These are phyloP conservation scores for Cyanistes caeruleus DNA, from an alignment of 2,113 vertebrate species.

Conservation along the genomic window DNA sequence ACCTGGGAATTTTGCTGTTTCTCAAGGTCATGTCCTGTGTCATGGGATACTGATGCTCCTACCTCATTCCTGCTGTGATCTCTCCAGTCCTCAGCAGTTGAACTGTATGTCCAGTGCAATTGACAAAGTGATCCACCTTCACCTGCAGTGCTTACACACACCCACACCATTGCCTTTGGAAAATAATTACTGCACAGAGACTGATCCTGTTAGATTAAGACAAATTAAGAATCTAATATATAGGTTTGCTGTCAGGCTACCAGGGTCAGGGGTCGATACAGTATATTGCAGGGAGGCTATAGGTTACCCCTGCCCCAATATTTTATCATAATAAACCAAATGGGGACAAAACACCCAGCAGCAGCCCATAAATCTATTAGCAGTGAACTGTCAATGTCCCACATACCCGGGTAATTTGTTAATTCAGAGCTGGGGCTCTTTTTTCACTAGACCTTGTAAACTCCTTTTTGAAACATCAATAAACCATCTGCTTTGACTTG, in stretches of 20 bases:
- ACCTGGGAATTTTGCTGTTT: not conserved
- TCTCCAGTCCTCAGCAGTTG: not conserved
- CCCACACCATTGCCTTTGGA: conserved; percentile 31
- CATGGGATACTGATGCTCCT: not conserved
- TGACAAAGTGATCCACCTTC: conserved; percentile 32
- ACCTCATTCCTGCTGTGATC: not conserved
- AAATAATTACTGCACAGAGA: conserved; percentile 57
- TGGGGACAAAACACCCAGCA: conserved; percentile 75
- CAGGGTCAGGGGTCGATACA: conserved; percentile 74
- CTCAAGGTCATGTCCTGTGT: not conserved
- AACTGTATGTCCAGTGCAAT: not conserved
- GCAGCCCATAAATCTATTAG: conserved; percentile 82
- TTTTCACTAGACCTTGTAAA: conserved; percentile 83
- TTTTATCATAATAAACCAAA: conserved; percentile 83
- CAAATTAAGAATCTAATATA: conserved; percentile 77
- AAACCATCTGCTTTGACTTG: conserved; percentile 84
- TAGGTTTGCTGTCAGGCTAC: conserved; percentile 72
- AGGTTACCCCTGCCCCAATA: conserved; percentile 75
- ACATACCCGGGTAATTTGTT: conserved; percentile 78
- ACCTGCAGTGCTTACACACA: not conserved
- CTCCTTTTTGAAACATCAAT: conserved; percentile 84
- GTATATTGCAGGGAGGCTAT: conserved; percentile 75
- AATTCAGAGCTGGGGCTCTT: conserved; percentile 77
- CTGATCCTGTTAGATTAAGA: conserved; percentile 76
- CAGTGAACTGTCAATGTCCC: conserved; percentile 80